Base-by-base conservation (phyloP, 2,888 invertebrate genomes). In the Epinotia demarniana region DNA sequence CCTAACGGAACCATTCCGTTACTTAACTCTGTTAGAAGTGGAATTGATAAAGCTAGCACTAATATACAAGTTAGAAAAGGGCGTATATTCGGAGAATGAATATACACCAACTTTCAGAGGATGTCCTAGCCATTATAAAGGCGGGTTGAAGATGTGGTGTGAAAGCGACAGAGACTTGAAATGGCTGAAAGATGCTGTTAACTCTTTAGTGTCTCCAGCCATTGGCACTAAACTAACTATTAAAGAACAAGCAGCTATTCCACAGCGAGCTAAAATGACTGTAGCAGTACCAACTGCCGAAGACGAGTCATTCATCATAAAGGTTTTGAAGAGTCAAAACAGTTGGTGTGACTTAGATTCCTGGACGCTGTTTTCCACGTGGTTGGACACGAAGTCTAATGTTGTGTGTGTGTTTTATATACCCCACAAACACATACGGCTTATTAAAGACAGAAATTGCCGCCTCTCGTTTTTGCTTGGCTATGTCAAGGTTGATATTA, bases 81-180 rank as follows among this genome's bases (percentile, higher is more conserved):
- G 33, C 12, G 62, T 66, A 18, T 33, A 49, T 63, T 58, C 70
- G 3, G 23, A 63, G 5, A 53, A 53, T 8, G 70, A 43, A 39
- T 75, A 75, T 27, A 55, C 70, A 11, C 75, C 75, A 13, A n/a
- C 75, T 2, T 75, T 75, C 3, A n/a, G 75, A 19, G 75, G 64
- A 11, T 16, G 19, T 18, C 49, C 75, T 3, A 53, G 23, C 23
- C 75, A 75, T 66, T 64, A 19, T 6, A 75, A 66, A 53, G 75
- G 75, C 0, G 70, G 75, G 1, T 49, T 75, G 23, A 46, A 53
- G 8, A 13, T 75, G 39, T 75, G 75, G 75, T 70, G 70, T 13
- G 75, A 75, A 33, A 75, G 75, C 4, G 70, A 75, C 23, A n/a
- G 70, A n/a, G 75, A 75, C 49, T 49, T 75, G n/a, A 70, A 23